These are phyloP conservation scores for Pseudomyrmex pallidus DNA, from an alignment of 1,140 invertebrate species.

Conservation along the genomic window DNA sequence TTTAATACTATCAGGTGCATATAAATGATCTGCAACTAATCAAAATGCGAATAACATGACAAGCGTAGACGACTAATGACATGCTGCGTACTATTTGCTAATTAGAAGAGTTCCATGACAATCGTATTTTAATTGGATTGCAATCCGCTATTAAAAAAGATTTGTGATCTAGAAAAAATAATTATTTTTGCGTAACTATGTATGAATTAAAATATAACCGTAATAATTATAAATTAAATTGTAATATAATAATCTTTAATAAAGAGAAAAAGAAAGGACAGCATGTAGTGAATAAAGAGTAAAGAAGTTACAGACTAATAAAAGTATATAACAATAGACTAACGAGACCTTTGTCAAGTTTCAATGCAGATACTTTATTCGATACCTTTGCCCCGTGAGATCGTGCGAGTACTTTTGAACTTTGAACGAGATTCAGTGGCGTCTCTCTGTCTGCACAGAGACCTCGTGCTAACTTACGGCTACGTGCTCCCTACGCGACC, in stretches of 20 bases:
- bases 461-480: constrained; percentile 59
- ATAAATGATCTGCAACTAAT: constrained; percentile 50
- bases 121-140: too few species aligned
- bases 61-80: constrained; percentile 61
- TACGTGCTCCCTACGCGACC: constrained; percentile 59
- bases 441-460: constrained; percentile 25
- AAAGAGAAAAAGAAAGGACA: too few species aligned
- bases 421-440: constrained; percentile 60
- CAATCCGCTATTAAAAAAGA: too few species aligned
- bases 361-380: constrained; percentile 20
- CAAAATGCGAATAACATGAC: constrained; percentile 62
- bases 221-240: too few species aligned
- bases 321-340: not conserved
- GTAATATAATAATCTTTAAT: too few species aligned
- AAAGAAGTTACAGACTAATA: too few species aligned
- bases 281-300: too few species aligned
- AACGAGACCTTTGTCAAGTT: constrained; percentile 33
- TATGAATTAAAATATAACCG: too few species aligned
- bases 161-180: too few species aligned
- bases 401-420: constrained; percentile 46
- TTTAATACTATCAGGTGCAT: constrained; percentile 47
- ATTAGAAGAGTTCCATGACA: not conserved
- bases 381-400: constrained; percentile 28
- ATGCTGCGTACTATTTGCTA: constrained; percentile 13
- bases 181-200: too few species aligned